phyloP scores from a whole-genome alignment of 1,140 invertebrate species.

The Brevipalpus yothersi region DNA sequence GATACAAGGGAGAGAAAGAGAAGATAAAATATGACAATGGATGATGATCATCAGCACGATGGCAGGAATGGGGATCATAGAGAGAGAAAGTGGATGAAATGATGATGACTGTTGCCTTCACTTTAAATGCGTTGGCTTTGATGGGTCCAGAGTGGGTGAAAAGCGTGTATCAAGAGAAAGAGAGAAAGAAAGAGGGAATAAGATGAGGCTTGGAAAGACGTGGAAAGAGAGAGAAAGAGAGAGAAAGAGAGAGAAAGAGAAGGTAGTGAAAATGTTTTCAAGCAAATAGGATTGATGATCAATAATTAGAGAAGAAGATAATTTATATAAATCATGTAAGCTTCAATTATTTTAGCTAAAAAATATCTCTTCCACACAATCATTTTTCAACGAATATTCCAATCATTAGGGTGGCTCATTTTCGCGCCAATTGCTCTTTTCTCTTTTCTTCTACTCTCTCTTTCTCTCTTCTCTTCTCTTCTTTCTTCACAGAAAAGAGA shows the following conservation, averaged over 20 bases:
- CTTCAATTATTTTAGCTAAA: background rate
- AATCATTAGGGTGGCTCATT: background rate
- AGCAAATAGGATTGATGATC: background rate
- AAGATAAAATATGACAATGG: background rate
- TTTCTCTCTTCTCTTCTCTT: no score
- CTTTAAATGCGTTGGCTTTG: background rate
- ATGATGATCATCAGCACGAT: background rate
- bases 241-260: background rate
- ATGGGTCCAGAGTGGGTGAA: background rate
- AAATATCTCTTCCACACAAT: background rate
- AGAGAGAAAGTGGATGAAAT: background rate
- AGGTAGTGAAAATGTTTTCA: background rate
- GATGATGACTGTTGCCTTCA: background rate
- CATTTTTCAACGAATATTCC: background rate
- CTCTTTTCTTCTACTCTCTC: no score
- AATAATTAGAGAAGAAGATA: background rate
- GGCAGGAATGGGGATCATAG: background rate
- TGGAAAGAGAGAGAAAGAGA: background rate
- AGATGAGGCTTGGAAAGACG: background rate
- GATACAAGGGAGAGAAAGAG: background rate
- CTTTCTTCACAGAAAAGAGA: no score
- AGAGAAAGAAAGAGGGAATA: background rate
- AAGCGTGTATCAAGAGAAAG: background rate
- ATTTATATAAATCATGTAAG: background rate
- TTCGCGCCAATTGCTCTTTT: background rate